Evolutionary conservation across 2,797 vertebrate genomes (phyloP).

Genomic region (Gallirallus australis): DNA sequence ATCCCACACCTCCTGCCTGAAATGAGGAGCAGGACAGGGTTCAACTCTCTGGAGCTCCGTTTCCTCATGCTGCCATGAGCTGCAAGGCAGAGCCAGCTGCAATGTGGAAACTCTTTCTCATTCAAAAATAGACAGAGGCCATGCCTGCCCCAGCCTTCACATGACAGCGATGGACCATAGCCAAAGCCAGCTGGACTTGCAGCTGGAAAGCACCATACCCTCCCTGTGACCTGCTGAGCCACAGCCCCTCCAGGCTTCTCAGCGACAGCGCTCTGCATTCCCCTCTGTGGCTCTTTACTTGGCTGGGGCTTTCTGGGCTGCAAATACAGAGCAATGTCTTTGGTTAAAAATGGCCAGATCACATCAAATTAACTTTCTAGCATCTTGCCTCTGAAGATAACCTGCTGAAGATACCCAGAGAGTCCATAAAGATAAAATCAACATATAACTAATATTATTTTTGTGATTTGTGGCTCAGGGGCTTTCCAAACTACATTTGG

Average conservation of each 20-base stretch:
- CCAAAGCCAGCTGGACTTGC: background rate
- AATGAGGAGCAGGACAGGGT: background rate
- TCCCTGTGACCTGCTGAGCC: background rate
- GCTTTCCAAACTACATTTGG: background rate
- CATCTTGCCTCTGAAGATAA: background rate
- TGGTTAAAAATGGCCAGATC: background rate
- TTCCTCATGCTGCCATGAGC: rapidly evolving
- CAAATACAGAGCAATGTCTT: background rate
- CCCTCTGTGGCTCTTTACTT: background rate
- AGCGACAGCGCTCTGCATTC: rapidly evolving
- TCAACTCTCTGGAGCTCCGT: background rate
- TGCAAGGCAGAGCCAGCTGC: background rate
- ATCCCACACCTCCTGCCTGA: background rate
- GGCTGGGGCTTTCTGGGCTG: background rate
- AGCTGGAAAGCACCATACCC: background rate
- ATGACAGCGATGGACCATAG: rapidly evolving
- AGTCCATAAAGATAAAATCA: background rate
- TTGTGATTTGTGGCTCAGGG: background rate
- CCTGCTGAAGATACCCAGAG: background rate
- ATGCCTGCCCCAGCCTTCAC: background rate
- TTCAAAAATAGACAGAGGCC: background rate
- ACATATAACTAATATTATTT: background rate
- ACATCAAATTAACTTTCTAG: background rate
- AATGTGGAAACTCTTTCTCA: background rate
- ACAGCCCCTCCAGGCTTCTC: background rate